Base-by-base conservation (phyloP, 2,888 invertebrate species). In the Lepetodrilus schrolli region DNA sequence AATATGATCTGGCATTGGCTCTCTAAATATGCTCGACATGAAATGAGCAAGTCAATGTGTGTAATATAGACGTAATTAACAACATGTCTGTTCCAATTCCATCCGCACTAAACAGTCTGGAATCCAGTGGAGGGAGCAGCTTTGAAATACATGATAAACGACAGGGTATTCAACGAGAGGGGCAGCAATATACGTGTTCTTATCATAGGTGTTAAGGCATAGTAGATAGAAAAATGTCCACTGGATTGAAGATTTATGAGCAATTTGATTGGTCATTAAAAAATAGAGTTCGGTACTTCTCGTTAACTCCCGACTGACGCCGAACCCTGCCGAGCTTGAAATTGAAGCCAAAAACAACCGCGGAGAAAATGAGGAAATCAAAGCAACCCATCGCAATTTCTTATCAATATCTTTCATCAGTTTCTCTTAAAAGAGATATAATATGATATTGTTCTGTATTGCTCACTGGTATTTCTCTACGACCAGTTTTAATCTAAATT, bases 251-350 rank as follows among this genome's bases (percentile, higher is more conserved):
- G 58, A 58, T 58, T 58, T 58, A 58, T 30, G 58, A 58, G 58
- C 58, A 58, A 58, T 58, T 58, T 58, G 58, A 58, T 58, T 58
- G 58, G 58, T 58, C 34, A 58, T 58, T 58, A 58, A 58, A 58
- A 58, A 58, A 26, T 58, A 26, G 58, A 30, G 58, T 34, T 58
- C 58, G 58, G 34, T 13, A 30, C 58, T 30, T 58, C 58, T 58
- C 58, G 58, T 58, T 58, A 58, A 43, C 58, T 30, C 49, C 34
- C 70, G 50, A 50, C 70, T 70, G 70, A 70, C 70, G 70, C 70
- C 70, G 50, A 50, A 21, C 36, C 70, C 70, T 50, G 70, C 70
- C 50, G 50, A 23, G 70, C 49, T 17, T 10, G 37, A 70, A 70
- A 70, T 70, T 70, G 50, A 70, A 23, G 58, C 58, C n/a, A 26